These are phyloP conservation scores for Oenanthe oenanthe DNA, from an alignment of 2,113 vertebrate species.

Conservation along the genomic window DNA sequence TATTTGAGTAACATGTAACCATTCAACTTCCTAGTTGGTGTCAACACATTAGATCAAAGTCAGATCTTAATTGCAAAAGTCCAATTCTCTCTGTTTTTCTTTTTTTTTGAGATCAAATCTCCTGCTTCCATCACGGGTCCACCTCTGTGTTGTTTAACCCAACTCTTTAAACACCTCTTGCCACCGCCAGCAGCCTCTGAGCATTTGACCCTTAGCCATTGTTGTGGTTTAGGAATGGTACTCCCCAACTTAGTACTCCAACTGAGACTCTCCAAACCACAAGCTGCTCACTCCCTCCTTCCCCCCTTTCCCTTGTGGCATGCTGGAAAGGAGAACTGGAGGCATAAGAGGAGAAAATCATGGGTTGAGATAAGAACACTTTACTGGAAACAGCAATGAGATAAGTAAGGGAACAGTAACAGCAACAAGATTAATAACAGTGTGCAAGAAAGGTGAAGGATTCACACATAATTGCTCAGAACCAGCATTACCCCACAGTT, in stretches of 20 bases:
- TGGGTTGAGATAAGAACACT: not conserved
- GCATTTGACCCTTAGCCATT: not conserved
- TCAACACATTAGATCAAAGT: not conserved
- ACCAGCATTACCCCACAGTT: not conserved
- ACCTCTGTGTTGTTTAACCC: not conserved
- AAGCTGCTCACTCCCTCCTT: accelerated
- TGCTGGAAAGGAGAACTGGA: not conserved
- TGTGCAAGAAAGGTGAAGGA: not conserved
- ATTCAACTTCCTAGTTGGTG: not conserved
- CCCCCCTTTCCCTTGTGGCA: not conserved
- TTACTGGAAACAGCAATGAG: not conserved
- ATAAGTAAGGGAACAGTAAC: not conserved
- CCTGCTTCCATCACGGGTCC: not conserved
- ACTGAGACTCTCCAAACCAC: not conserved
- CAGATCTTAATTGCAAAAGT: not conserved
- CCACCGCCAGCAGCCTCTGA: not conserved
- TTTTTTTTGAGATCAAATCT: not conserved
- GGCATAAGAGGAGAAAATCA: not conserved
- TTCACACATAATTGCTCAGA: not conserved
- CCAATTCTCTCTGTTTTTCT: not conserved
- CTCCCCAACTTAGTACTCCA: not conserved
- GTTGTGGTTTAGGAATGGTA: not conserved
- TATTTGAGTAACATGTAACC: not conserved
- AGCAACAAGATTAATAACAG: not conserved
- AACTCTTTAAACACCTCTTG: not conserved